Conservation (phyloP, 2,797 vertebrate genomes). For the Halcyon chelicuti region DNA sequence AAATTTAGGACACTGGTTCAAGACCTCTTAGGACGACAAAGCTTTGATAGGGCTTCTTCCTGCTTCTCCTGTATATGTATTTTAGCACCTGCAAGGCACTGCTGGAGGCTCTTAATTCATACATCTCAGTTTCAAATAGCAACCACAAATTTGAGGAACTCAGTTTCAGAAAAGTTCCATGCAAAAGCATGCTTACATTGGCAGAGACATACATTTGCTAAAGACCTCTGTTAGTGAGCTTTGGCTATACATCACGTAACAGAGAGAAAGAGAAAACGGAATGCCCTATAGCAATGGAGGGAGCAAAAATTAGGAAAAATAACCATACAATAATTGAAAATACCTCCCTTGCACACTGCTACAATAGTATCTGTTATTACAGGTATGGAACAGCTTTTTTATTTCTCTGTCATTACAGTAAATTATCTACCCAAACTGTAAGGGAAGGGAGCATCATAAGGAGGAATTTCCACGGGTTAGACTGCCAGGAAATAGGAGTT, state of each 20-base stretch:
- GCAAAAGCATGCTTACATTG: neutral
- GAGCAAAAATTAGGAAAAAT: neutral
- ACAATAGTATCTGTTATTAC: neutral
- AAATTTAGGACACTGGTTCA: constrained; percentile 62
- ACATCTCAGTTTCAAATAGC: neutral
- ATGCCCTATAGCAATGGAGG: neutral
- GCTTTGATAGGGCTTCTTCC: neutral
- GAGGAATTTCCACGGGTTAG: neutral
- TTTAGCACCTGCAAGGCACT: constrained; percentile 54
- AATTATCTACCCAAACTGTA: neutral
- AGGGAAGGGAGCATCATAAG: neutral
- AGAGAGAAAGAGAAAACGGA: neutral
- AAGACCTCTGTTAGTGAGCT: neutral
- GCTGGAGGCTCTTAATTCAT: neutral
- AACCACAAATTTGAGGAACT: neutral
- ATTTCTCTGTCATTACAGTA: neutral
- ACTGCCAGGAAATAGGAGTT: constrained; percentile 1
- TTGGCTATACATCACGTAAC: neutral
- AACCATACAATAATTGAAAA: neutral
- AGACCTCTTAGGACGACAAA: constrained; percentile 39
- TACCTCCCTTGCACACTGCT: neutral
- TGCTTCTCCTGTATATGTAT: neutral
- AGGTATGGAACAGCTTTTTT: neutral
- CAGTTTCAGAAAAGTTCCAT: neutral
- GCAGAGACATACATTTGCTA: neutral